phyloP scores from a whole-genome alignment of 92 coral and sea anemone genomes.

The Virgularia gustaviana region DNA sequence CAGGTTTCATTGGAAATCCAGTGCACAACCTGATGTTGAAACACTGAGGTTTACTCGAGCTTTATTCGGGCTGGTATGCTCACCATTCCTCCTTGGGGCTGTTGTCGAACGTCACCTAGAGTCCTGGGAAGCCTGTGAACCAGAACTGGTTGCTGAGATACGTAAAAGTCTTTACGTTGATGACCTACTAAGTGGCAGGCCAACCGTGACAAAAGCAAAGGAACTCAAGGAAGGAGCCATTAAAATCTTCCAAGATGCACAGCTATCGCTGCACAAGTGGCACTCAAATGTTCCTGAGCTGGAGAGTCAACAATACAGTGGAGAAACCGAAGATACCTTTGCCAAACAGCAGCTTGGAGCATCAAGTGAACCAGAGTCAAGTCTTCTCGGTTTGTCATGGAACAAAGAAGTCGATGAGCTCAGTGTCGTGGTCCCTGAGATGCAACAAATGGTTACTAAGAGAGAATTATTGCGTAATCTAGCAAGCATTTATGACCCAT shows the following conservation, averaged over 20 bases:
- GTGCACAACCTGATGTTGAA: slow-evolving; percentile 10
- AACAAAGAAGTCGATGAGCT: slow-evolving; percentile 29
- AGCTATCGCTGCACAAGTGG: slow-evolving; percentile 31
- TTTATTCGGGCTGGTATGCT: slow-evolving; percentile 34
- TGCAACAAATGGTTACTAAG: neutral
- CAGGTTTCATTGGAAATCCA: slow-evolving; percentile 26
- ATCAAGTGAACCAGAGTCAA: neutral
- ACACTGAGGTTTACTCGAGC: slow-evolving; percentile 36
- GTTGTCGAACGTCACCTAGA: slow-evolving; percentile 25
- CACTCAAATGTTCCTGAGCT: slow-evolving; percentile 21
- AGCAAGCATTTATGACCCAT: slow-evolving; percentile 11
- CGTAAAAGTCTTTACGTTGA: slow-evolving; percentile 24
- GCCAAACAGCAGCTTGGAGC: slow-evolving; percentile 44
- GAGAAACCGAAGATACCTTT: slow-evolving; percentile 11
- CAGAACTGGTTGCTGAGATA: slow-evolving; percentile 6
- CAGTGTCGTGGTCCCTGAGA: slow-evolving; percentile 24
- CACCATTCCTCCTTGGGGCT: slow-evolving; percentile 32
- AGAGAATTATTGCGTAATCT: neutral
- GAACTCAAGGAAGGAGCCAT: slow-evolving; percentile 16
- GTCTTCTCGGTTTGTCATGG: slow-evolving; percentile 36
- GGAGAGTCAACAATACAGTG: slow-evolving; percentile 11
- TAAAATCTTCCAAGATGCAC: slow-evolving; percentile 25
- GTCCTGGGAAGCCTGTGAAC: slow-evolving; percentile 20
- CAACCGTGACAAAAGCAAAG: slow-evolving; percentile 13
- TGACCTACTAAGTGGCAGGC: slow-evolving; percentile 22